A percentile compares a stretch with the other conserved stretches of the same genome.
Conservation (phyloP, 2,113 vertebrate genomes). For the Dasypus novemcinctus region DNA sequence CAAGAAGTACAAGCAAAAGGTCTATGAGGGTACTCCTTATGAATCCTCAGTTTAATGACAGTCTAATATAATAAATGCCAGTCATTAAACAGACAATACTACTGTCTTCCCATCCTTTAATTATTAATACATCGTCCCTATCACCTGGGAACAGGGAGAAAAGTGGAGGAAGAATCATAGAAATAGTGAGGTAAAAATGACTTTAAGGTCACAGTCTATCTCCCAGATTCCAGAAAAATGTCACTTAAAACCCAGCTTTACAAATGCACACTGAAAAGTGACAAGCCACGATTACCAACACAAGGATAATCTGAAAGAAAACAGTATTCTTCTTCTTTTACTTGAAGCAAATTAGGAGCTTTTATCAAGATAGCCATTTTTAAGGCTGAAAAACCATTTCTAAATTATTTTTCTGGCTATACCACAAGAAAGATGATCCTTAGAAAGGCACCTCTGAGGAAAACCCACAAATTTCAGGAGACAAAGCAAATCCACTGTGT, state of each 20-base stretch:
- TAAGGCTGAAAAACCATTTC: neutral
- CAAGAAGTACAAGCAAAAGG: neutral
- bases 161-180: neutral
- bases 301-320: neutral
- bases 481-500: neutral
- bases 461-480: neutral
- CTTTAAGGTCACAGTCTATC: neutral
- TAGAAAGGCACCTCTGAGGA: neutral
- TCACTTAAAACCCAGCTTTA: neutral
- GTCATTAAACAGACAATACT: neutral
- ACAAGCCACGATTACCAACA: neutral
- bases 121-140: neutral
- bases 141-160: neutral
- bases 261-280: neutral
- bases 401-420: neutral
- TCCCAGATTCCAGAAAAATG: slow-evolving; percentile 11
- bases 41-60: neutral
- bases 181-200: neutral
- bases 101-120: neutral
- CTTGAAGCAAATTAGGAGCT: slow-evolving; percentile 33
- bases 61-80: neutral
- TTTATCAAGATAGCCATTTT: neutral
- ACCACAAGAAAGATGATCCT: neutral
- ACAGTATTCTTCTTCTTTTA: neutral
- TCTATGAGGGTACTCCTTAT: neutral